Conservation (phyloP, 2,888 invertebrate genomes). For the Tetragnatha montana region DNA sequence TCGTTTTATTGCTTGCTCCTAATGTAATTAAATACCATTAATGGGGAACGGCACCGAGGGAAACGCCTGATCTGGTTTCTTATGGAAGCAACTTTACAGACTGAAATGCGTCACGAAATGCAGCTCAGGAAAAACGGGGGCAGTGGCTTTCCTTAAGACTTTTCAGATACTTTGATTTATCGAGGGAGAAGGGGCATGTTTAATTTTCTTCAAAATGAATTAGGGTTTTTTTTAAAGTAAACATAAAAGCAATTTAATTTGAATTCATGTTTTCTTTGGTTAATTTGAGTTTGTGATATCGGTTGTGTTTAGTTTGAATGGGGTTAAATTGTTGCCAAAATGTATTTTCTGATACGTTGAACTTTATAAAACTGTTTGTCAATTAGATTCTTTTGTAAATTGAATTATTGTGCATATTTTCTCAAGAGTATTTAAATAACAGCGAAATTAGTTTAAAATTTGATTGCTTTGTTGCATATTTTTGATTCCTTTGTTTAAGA, state of each 20-base stretch:
- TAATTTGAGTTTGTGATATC: too few species aligned
- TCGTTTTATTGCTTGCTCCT: neutral
- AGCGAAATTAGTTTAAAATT: too few species aligned
- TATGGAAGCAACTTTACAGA: neutral
- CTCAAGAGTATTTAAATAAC: too few species aligned
- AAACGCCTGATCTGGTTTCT: neutral
- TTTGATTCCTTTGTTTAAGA: too few species aligned
- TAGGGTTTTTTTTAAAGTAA: neutral
- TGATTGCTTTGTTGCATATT: too few species aligned
- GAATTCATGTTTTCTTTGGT: too few species aligned
- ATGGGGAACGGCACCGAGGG: neutral
- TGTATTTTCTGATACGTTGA: too few species aligned
- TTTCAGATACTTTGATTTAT: neutral
- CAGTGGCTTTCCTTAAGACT: neutral
- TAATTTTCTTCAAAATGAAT: neutral
- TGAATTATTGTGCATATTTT: too few species aligned
- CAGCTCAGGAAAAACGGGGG: neutral
- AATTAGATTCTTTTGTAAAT: too few species aligned
- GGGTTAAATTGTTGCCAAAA: too few species aligned
- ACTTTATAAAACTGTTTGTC: too few species aligned
- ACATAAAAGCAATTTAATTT: neutral
- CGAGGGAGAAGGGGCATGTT: neutral
- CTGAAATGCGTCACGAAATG: neutral
- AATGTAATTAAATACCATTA: constrained; percentile 1
- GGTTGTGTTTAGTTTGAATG: too few species aligned